Evolutionary conservation across 2,888 invertebrate species (phyloP).

Genomic region (Chrysomela aeneicollis): DNA sequence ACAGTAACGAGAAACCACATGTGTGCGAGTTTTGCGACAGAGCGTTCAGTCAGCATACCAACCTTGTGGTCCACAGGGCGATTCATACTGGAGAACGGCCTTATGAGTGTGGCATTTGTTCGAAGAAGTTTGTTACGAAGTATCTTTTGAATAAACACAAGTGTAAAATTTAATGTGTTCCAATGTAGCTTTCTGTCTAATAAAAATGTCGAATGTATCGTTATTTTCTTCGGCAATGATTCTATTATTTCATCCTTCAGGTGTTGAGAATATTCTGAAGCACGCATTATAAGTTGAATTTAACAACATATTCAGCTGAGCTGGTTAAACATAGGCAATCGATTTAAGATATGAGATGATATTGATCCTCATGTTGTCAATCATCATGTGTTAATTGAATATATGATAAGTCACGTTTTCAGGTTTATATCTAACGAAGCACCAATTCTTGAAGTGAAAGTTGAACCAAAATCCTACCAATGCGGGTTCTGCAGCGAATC

Average conservation of each 20-base stretch:
- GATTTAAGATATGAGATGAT: too few relatives aligned
- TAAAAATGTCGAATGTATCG: too few relatives aligned
- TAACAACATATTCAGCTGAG: too few relatives aligned
- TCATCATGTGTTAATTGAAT: not conserved
- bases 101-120: conserved; percentile 38
- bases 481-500: not conserved
- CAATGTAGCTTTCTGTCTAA: too few relatives aligned
- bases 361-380: too few relatives aligned
- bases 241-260: too few relatives aligned
- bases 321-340: too few relatives aligned
- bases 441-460: not conserved
- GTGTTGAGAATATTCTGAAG: too few relatives aligned
- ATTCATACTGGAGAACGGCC: conserved; percentile 31
- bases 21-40: conserved; percentile 57
- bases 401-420: not conserved
- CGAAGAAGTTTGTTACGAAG: conserved; percentile 42
- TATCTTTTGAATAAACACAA: conserved; percentile 48
- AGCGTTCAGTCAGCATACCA: conserved; percentile 64
- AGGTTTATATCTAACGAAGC: not conserved
- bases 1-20: conserved; percentile 48
- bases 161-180: conserved; percentile 29
- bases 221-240: too few relatives aligned
- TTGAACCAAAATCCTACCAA: not conserved
- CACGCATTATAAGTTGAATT: too few relatives aligned
- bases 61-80: conserved; percentile 48